A percentile compares a stretch with the other conserved stretches of the same genome.
Evolutionary conservation across 2,888 invertebrate genomes (phyloP).

Genomic region (Callyntrura guangdongensis): DNA sequence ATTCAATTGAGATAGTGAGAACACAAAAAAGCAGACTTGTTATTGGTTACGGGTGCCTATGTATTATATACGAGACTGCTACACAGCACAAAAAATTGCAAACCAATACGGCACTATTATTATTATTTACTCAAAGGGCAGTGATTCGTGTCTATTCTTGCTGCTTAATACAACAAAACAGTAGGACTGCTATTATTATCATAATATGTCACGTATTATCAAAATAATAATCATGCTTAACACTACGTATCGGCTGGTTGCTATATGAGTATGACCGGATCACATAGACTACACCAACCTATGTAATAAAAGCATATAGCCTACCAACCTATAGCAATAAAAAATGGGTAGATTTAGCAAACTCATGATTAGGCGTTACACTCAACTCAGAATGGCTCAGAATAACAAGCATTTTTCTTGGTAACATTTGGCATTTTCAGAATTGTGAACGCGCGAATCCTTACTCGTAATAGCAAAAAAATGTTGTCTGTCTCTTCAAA

Average conservation of each 20-base stretch:
- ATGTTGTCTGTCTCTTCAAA: background rate
- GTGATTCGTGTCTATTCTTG: background rate
- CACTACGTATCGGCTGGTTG: background rate
- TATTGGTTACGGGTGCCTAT: slow-evolving; percentile 4
- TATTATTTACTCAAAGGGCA: background rate
- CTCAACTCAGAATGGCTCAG: background rate
- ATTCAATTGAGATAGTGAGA: too few species aligned
- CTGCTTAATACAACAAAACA: background rate
- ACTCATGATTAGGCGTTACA: slow-evolving; percentile 47
- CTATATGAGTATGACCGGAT: slow-evolving; percentile 12
- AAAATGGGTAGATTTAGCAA: slow-evolving; percentile 50
- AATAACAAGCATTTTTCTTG: slow-evolving; percentile 11
- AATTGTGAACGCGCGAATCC: slow-evolving; percentile 2
- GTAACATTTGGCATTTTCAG: background rate
- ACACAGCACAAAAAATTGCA: background rate
- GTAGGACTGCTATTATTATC: background rate
- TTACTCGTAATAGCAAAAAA: background rate
- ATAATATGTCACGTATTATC: slow-evolving; percentile 49
- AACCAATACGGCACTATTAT: background rate
- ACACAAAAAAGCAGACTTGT: background rate
- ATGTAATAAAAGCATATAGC: too few species aligned
- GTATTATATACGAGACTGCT: background rate
- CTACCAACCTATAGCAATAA: too few species aligned
- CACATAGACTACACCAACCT: slow-evolving; percentile 32
- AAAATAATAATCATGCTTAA: slow-evolving; percentile 11